phyloP scores from a whole-genome alignment of 2,113 vertebrate species.

The Otocyon megalotis region DNA sequence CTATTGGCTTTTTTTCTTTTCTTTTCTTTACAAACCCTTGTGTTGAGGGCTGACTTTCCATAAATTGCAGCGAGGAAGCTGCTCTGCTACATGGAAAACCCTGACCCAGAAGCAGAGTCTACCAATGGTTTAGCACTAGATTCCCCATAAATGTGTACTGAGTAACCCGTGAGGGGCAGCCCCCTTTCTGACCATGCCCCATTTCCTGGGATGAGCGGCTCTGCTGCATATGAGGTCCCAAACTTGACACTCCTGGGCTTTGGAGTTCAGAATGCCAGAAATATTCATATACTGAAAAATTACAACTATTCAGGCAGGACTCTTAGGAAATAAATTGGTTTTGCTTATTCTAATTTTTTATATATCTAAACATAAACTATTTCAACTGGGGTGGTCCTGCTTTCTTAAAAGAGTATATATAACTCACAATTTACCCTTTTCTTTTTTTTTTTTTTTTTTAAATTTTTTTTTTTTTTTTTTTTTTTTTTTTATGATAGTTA shows the following conservation, averaged over 20 bases:
- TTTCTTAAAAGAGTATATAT: conserved; percentile 11
- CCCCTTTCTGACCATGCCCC: not conserved
- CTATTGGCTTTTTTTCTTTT: not conserved
- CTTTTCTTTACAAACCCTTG: not conserved
- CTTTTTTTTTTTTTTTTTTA: too few species aligned
- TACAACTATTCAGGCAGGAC: not conserved
- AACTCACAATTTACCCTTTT: conserved; percentile 37
- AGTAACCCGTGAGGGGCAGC: not conserved
- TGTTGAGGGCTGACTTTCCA: not conserved
- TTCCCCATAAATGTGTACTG: not conserved
- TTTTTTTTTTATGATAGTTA: too few species aligned
- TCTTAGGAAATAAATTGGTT: conserved; percentile 15
- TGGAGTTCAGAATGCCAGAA: conserved; percentile 26
- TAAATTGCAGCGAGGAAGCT: not conserved
- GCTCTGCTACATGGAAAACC: not conserved
- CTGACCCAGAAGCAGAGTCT: not conserved
- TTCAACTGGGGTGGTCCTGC: not conserved
- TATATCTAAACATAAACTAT: not conserved
- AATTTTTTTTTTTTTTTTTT: too few species aligned
- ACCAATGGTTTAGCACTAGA: not conserved
- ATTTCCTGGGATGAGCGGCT: not conserved
- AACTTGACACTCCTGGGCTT: not conserved
- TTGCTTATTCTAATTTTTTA: conserved; percentile 47
- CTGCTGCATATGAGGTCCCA: not conserved
- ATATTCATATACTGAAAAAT: not conserved